Percentiles rank a stretch among this genome's conserved stretches.
Evolutionary conservation across 2,797 vertebrate genomes (phyloP).

Genomic region (Phoeniculus purpureus): DNA sequence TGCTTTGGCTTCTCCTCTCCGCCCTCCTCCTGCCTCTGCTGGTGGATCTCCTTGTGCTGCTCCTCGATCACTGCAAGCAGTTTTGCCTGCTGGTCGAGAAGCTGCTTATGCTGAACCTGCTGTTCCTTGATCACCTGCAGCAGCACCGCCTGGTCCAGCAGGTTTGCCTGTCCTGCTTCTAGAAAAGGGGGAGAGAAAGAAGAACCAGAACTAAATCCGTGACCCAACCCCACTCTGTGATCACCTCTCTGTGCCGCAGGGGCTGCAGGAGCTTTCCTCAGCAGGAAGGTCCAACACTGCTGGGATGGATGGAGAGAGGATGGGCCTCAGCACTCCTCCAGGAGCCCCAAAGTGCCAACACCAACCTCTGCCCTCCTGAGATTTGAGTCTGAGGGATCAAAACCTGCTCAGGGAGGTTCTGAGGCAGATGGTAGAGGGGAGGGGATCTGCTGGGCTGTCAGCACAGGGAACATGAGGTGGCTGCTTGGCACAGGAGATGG

Average conservation of each 20-base stretch:
- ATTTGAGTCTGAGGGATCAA: neutral
- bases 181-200: neutral
- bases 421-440: neutral
- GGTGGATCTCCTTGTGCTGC: slow-evolving; percentile 97
- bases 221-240: neutral
- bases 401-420: neutral
- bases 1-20: slow-evolving; percentile 73
- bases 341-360: neutral
- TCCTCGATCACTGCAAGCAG: slow-evolving; percentile 94
- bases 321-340: neutral
- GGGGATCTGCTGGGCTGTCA: neutral
- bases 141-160: slow-evolving; percentile 89
- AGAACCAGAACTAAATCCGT: neutral
- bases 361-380: neutral
- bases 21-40: slow-evolving; percentile 88
- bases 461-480: neutral
- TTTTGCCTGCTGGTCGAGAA: slow-evolving; percentile 96
- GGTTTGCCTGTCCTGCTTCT: slow-evolving; percentile 81
- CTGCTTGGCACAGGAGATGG: neutral
- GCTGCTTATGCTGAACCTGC: slow-evolving; percentile 94
- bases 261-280: neutral
- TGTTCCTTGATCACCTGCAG: slow-evolving; percentile 96
- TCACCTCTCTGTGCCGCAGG: neutral
- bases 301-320: neutral
- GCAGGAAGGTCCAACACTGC: neutral